phyloP scores from a whole-genome alignment of 2,113 vertebrate species.

The Myanophis thanlyinensis region DNA sequence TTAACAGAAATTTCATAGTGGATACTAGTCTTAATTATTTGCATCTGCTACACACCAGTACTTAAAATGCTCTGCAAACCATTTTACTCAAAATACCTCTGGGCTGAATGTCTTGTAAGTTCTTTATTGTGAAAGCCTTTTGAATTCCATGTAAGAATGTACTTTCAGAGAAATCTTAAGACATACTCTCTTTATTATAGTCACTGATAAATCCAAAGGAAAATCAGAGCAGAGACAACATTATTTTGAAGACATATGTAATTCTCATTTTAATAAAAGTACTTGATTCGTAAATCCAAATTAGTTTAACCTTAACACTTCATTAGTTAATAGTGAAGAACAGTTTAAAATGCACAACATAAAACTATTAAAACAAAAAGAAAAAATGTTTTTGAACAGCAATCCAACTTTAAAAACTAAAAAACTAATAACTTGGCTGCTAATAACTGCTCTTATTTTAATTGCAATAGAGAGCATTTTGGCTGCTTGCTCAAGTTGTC shows the following conservation, averaged over 20 bases:
- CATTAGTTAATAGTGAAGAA: neutral
- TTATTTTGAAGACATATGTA: neutral
- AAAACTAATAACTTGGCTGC: neutral
- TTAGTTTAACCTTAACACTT: neutral
- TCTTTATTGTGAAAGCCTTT: conserved; percentile 26
- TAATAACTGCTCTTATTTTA: neutral
- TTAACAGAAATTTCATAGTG: neutral
- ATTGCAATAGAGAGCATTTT: neutral
- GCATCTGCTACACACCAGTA: neutral
- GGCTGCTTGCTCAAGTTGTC: neutral
- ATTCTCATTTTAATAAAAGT: neutral
- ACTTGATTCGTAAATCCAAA: neutral
- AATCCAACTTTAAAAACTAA: neutral
- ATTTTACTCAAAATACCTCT: conserved; percentile 25
- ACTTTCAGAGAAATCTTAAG: neutral
- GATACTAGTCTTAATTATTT: neutral
- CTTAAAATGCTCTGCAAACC: conserved; percentile 23
- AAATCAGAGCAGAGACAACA: neutral
- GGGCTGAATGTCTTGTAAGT: conserved; percentile 10
- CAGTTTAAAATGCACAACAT: neutral
- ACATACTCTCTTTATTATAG: neutral
- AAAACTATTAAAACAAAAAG: neutral
- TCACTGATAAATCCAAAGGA: neutral
- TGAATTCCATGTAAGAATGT: neutral
- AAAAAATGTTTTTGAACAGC: neutral